Conservation (phyloP, 2,888 invertebrate genomes). For the Drosophila subsilvestris region DNA sequence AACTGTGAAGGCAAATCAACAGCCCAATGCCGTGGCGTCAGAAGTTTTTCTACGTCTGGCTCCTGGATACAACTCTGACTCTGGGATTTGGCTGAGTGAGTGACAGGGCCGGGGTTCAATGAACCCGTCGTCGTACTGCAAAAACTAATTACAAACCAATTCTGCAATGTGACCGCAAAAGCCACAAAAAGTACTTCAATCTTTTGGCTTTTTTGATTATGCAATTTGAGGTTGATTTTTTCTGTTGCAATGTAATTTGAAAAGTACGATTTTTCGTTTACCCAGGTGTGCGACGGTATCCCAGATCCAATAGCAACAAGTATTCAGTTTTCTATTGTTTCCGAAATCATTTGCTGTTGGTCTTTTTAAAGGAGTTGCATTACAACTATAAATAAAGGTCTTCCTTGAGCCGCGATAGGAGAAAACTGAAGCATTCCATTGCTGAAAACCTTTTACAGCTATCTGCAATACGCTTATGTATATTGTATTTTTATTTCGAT, state of each 20-base stretch:
- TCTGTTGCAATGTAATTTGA: background rate
- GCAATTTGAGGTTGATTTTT: slow-evolving; percentile 11
- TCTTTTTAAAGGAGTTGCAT: background rate
- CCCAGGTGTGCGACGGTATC: background rate
- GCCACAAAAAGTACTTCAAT: slow-evolving; percentile 50
- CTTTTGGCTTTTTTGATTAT: slow-evolving; percentile 48
- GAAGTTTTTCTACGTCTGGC: slow-evolving; percentile 39
- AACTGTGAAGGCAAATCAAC: slow-evolving; percentile 37
- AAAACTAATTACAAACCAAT: slow-evolving; percentile 65
- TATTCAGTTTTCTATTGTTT: background rate
- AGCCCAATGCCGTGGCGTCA: slow-evolving; percentile 51
- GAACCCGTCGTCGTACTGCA: slow-evolving; percentile 47
- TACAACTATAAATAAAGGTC: background rate
- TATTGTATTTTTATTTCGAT: too few relatives aligned
- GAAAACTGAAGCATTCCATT: too few relatives aligned
- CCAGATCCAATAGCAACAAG: background rate
- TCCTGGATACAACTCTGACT: slow-evolving; percentile 22
- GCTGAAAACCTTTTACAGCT: too few relatives aligned
- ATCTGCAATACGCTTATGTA: too few relatives aligned
- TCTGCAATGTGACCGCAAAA: slow-evolving; percentile 41
- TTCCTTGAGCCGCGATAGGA: background rate
- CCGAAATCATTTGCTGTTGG: rapidly evolving
- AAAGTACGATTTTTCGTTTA: background rate
- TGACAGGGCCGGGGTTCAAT: slow-evolving; percentile 45
- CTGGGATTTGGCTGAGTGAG: slow-evolving; percentile 19